Evolutionary conservation across 2,888 invertebrate genomes (phyloP), one percentile per base, ranked within the genome.

Genomic region (Eueremaeus valkanovi): DNA sequence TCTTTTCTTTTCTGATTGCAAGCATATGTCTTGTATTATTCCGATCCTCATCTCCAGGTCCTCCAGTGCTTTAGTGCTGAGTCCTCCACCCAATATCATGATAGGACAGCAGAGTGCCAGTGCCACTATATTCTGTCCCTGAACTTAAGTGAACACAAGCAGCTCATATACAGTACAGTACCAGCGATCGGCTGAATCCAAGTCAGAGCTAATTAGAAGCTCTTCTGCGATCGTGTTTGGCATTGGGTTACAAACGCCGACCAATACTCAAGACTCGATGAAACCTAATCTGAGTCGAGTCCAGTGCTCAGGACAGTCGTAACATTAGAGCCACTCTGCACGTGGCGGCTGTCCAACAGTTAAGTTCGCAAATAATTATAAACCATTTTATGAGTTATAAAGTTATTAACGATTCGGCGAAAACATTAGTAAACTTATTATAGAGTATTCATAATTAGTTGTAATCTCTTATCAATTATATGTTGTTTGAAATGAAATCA

Each of bases 21-120:
- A 40, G 42, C 68, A 68, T 68, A 68, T 68, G 68, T 68, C 68
- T 68, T 68, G 42, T 68, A 68, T 68, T 68, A 68, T 68, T 68
- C 33, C 16, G 33, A 36, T 63, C 63, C 63, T 63, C 33, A 63
- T 63, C 33, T 63, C 31, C 29, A 29, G 11, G 66, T 66, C 24
- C 61, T 61, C 27, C 58, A 55, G n/a, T n/a, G n/a, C n/a, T n/a
- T n/a, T n/a, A 45, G 45, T 18, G 45, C 45, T 45, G 8, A 45
- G 27, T 55, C 27, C 24, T 55, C 51, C 51, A 51, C 51, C 51
- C 45, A 45, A 16, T 68, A 68, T 68, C 68, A 68, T 68, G 24
- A n/a, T n/a, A n/a, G n/a, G n/a, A 63, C n/a, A 68, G 13, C 40
- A 68, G 40, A 42, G 24, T 40, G 42, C 68, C 68, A 66, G n/a